Percentiles rank a stretch among this genome's conserved stretches.
These are phyloP conservation scores for Brachypteracias leptosomus DNA, from an alignment of 2,113 vertebrate genomes.

Conservation along the genomic window DNA sequence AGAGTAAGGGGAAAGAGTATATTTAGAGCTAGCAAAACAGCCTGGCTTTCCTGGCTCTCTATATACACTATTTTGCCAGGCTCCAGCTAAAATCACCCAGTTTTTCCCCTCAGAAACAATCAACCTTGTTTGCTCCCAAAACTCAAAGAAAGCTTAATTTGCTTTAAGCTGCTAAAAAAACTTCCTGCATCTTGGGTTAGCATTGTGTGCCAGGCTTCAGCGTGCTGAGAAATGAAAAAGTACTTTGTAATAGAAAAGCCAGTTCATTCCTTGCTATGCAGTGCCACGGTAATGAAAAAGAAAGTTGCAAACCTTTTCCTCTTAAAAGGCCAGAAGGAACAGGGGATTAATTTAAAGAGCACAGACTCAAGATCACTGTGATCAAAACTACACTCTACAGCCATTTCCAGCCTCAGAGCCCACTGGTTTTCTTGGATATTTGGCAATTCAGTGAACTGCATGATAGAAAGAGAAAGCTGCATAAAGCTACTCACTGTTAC, in stretches of 20 bases:
- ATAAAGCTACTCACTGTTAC: neutral
- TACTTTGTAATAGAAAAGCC: slow-evolving; percentile 53
- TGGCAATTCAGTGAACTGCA: neutral
- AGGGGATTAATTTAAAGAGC: neutral
- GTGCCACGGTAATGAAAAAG: neutral
- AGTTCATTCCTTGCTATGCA: neutral
- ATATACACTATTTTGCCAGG: neutral
- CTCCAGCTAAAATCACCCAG: slow-evolving; percentile 5
- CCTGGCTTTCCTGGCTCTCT: slow-evolving; percentile 34
- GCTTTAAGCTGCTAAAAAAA: slow-evolving; percentile 35
- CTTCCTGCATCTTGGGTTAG: slow-evolving; percentile 28
- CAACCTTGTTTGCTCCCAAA: slow-evolving; percentile 26
- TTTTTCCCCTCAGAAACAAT: slow-evolving; percentile 24
- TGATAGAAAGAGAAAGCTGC: neutral
- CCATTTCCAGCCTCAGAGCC: neutral
- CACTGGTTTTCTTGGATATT: neutral
- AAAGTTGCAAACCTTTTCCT: neutral
- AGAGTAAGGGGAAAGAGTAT: neutral
- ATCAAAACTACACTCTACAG: neutral
- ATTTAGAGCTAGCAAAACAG: slow-evolving; percentile 44
- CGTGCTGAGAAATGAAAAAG: slow-evolving; percentile 37
- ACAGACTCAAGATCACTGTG: neutral
- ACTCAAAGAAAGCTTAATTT: slow-evolving; percentile 38
- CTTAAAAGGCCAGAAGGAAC: neutral
- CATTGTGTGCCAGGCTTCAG: slow-evolving; percentile 39